Evolutionary conservation across 2,113 vertebrate genomes (phyloP).

Genomic region (Varanus komodoensis): DNA sequence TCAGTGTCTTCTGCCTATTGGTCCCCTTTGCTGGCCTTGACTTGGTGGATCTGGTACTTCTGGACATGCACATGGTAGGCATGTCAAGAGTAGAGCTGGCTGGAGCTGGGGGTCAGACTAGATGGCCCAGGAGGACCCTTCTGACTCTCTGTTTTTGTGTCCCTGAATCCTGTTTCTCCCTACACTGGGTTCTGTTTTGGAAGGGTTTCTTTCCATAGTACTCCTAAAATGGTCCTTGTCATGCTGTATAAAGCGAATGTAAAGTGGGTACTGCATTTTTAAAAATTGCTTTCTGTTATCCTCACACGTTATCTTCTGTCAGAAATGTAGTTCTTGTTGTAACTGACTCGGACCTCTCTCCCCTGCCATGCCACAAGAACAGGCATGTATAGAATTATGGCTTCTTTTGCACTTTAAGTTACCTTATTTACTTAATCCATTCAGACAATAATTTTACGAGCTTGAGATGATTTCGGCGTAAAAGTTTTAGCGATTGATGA

Average conservation of each 20-base stretch:
- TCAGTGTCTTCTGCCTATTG: background rate
- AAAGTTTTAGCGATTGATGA: conserved; percentile 5
- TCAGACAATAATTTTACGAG: background rate
- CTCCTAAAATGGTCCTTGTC: background rate
- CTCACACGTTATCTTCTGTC: background rate
- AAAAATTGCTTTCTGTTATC: background rate
- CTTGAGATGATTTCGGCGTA: background rate
- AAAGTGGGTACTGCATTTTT: background rate
- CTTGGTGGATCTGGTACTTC: background rate
- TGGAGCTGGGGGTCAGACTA: no score
- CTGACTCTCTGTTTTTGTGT: background rate
- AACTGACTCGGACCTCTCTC: background rate
- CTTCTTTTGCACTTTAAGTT: background rate
- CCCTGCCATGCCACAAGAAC: no score
- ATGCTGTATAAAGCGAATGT: background rate
- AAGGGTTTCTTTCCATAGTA: background rate
- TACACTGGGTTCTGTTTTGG: background rate
- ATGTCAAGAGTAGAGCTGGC: no score
- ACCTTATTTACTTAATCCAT: background rate
- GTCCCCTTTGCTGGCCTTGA: background rate
- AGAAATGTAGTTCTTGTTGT: background rate
- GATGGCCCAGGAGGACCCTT: no score
- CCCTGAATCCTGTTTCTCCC: background rate
- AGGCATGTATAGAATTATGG: background rate
- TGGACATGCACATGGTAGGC: no score